These are phyloP conservation scores for Brachionus calyciflorus DNA, from an alignment of 1,140 invertebrate genomes.

Conservation along the genomic window DNA sequence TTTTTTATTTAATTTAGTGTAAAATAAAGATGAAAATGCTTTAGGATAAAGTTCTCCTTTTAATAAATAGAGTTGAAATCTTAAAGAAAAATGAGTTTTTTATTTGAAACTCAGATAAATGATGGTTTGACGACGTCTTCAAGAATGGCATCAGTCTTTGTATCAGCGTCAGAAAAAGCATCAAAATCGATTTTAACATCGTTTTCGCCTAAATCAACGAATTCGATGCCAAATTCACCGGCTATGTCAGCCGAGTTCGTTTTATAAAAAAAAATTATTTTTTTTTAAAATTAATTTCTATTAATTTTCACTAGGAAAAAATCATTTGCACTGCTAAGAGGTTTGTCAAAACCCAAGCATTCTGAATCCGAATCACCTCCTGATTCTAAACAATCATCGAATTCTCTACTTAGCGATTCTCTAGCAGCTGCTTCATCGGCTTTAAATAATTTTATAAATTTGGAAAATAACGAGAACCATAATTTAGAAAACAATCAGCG, in stretches of 20 bases:
- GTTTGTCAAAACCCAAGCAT: no score
- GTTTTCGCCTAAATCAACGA: not conserved
- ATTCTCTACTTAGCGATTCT: not conserved
- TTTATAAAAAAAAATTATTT: not conserved
- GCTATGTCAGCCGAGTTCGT: not conserved
- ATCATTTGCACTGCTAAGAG: no score
- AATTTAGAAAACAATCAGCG: not conserved
- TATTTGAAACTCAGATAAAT: not conserved
- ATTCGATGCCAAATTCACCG: not conserved
- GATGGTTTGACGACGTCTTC: not conserved
- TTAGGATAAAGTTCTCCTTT: not conserved
- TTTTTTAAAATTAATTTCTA: not conserved
- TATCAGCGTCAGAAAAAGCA: not conserved
- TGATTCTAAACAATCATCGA: not conserved
- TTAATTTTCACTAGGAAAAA: not conserved
- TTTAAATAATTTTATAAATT: not conserved
- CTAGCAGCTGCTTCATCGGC: not conserved
- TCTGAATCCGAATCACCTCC: no score
- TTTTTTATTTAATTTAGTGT: no score
- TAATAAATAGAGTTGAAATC: not conserved
- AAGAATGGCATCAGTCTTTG: constrained; percentile 15
- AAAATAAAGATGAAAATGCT: no score
- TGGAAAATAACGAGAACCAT: not conserved
- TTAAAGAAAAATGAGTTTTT: not conserved
- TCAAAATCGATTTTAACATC: not conserved